Base-by-base conservation (phyloP, 1,140 invertebrate species). In the Bombus haemorrhoidalis region DNA sequence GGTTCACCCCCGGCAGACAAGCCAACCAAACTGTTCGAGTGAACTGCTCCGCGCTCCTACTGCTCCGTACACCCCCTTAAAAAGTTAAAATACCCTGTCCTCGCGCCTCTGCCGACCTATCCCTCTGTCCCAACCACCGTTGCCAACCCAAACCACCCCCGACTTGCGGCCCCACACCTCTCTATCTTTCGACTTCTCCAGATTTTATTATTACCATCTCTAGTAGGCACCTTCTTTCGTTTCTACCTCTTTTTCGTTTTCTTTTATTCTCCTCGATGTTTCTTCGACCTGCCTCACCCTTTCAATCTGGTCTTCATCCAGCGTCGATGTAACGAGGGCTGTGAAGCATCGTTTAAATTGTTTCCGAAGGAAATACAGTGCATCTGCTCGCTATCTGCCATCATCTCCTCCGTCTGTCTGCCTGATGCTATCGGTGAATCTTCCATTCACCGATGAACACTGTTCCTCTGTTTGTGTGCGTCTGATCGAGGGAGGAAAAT, bases 71-170 rank as follows among this genome's bases (percentile, higher is more conserved):
- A 90, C 87, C 92, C 93, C 93, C 92, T 92, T 90, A 91, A 92
- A 93, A 94, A 94, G 93, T 94, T 94, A 93, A 94, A 94, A 94
- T 94, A 93, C 93, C 94, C 92, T 93, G 93, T 92, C 91, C 92
- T 92, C 89, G 89, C 90, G 91, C 89, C 91, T 88, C 62, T 89
- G 85, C 85, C 83, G 89, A 88, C 86, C 85, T 87, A 91, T 89
- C 88, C 88, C 85, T 83, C 43, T 53, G 79, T 80, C 85, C 71
- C 82, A 28, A 78, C 84, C 84, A 41, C 84, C 77, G 73, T 28
- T 13, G 3, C 66, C 22, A n/a, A 76, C 69, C 66, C 84, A 76
- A 77, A 68, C 72, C 72, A 76, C n/a, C 66, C 43, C 72, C 72
- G 43, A 80, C 80, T 64, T 86, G n/a, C 83, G 64, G 71, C 78